Percentiles rank a stretch among this genome's conserved stretches.
These are phyloP conservation scores for Acipenser ruthenus DNA, from an alignment of 2,797 vertebrate species.

Conservation along the genomic window DNA sequence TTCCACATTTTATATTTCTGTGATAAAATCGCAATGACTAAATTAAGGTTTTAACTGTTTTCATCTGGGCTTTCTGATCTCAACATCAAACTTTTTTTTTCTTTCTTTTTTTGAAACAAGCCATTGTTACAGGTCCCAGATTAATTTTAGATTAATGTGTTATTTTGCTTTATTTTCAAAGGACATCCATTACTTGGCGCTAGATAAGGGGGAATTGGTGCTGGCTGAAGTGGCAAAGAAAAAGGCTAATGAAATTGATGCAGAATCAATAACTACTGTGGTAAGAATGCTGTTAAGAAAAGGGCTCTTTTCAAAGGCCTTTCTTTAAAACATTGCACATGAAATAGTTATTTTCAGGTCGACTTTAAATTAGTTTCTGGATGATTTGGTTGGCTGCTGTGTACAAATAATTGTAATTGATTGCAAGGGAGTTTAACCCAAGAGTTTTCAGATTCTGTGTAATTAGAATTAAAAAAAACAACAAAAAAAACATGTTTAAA, in stretches of 20 bases:
- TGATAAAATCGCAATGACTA: constrained; percentile 43
- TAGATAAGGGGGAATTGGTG: constrained; percentile 91
- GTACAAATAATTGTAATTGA: not conserved
- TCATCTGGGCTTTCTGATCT: constrained; percentile 56
- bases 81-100: constrained; percentile 57
- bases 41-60: constrained; percentile 55
- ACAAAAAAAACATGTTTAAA: no score
- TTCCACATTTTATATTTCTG: not conserved
- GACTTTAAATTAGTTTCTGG: constrained; percentile 33
- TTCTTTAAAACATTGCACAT: constrained; percentile 33
- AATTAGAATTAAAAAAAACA: no score
- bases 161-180: constrained; percentile 88
- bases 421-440: not conserved
- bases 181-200: constrained; percentile 96
- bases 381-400: constrained; percentile 18
- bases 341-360: constrained; percentile 32
- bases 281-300: constrained; percentile 61
- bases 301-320: constrained; percentile 28
- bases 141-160: constrained; percentile 86
- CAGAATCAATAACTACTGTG: constrained; percentile 64
- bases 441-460: not conserved
- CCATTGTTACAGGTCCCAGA: constrained; percentile 53
- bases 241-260: constrained; percentile 85
- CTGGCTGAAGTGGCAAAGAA: constrained; percentile 88
- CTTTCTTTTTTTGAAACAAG: constrained; percentile 44